A percentile compares a stretch with the other conserved stretches of the same genome.
Conservation (phyloP, 2,113 vertebrate species). For the Phylloscopus trochilus region DNA sequence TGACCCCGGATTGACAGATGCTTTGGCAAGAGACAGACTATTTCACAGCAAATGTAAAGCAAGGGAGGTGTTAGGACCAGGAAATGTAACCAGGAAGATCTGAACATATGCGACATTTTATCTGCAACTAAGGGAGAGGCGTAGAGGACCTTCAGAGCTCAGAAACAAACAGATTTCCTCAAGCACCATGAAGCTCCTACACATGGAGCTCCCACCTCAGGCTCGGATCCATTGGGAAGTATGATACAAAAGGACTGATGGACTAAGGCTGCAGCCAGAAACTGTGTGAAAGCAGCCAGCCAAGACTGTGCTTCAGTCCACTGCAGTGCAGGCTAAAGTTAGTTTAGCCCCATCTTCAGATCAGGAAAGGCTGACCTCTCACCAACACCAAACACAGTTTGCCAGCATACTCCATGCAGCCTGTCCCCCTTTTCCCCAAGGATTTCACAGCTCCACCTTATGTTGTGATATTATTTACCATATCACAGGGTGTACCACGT, state of each 20-base stretch:
- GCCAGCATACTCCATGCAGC: neutral
- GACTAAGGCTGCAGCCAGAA: neutral
- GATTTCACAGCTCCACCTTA: neutral
- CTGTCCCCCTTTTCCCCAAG: neutral
- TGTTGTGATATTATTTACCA: neutral
- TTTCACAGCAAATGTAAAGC: neutral
- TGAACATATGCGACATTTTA: neutral
- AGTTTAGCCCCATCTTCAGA: neutral
- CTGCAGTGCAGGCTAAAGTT: neutral
- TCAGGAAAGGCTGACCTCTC: neutral
- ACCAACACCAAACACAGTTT: neutral
- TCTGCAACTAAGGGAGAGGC: neutral
- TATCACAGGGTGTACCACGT: neutral
- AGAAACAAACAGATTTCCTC: neutral
- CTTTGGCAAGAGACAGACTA: neutral
- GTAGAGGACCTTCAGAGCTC: neutral
- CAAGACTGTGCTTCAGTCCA: neutral
- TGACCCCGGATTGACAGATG: neutral
- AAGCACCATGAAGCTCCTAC: neutral
- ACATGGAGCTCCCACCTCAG: fast-evolving
- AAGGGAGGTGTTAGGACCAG: neutral
- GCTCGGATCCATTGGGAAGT: neutral
- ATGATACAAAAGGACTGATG: neutral
- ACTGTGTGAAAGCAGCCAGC: neutral
- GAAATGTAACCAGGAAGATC: neutral